Evolutionary conservation across 1,140 invertebrate species (phyloP).

Genomic region (Drosophila tsacasi): DNA sequence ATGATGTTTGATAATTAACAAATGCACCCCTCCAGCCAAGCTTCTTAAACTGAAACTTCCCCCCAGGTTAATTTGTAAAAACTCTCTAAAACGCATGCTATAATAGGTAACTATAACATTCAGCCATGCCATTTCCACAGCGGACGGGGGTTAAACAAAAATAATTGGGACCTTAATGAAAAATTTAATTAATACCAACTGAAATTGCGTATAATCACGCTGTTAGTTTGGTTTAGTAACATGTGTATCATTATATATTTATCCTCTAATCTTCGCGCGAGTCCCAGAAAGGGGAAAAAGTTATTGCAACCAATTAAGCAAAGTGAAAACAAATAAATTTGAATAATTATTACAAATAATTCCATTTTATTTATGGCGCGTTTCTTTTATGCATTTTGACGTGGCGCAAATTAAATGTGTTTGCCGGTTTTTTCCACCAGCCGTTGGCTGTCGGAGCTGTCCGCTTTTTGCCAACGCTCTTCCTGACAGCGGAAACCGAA

Average conservation of each 20-base stretch:
- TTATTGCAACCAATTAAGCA: conserved; percentile 28
- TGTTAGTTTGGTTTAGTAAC: conserved; percentile 30
- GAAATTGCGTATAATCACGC: conserved; percentile 24
- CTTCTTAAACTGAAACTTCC: not conserved
- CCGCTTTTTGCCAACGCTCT: conserved; percentile 38
- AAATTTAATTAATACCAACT: conserved; percentile 35
- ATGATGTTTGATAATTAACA: not conserved
- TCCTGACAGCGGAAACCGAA: conserved; percentile 44
- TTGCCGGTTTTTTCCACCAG: conserved; percentile 35
- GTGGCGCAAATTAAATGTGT: conserved; percentile 44
- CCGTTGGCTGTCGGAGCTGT: conserved; percentile 43
- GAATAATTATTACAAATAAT: conserved; percentile 67
- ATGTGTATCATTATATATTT: conserved; percentile 9
- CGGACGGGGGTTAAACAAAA: conserved; percentile 16
- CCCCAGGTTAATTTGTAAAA: not conserved
- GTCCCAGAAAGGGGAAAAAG: conserved; percentile 2
- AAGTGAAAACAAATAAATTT: conserved; percentile 59
- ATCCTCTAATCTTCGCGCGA: conserved; percentile 3
- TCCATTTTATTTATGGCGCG: conserved; percentile 49
- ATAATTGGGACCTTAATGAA: conserved; percentile 21
- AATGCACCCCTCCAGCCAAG: not conserved
- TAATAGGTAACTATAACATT: conserved; percentile 2
- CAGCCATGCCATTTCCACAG: conserved; percentile 28
- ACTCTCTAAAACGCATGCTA: conserved; percentile 26
- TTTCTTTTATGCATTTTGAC: conserved; percentile 39